Evolutionary conservation across 2,797 vertebrate genomes (phyloP), one percentile per base, ranked within the genome.

Genomic region (Todus mexicanus): DNA sequence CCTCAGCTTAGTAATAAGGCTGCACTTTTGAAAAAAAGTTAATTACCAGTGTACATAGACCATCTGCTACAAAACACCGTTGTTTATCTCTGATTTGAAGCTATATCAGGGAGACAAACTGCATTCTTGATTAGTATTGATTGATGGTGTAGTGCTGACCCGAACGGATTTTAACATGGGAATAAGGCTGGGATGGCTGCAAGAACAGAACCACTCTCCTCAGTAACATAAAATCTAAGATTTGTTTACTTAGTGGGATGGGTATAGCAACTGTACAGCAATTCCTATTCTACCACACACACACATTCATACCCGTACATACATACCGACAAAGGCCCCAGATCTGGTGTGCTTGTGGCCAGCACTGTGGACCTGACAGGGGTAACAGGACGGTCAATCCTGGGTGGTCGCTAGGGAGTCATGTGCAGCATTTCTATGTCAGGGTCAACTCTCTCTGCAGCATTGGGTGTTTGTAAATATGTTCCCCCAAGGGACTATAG

Each of bases 61-160:
- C 40, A 83, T 87, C 72, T 87, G 50, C 48, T 89, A 29, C 33
- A 83, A 23, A 31, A 8, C 26, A 77, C 8, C 27, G 37, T 77
- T 77, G 10, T 91, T 92, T 85, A 77, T 68, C 53, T 48, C 40
- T 73, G 57, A 74, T 82, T 87, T 94, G 87, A 91, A 92, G 70
- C 38, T 57, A 1, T 35, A 85, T 71, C 69, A 61, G 79, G 42
- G 37, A 76, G 38, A 63, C 18, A 90, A 72, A 54, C 54, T 71
- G n/a, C 51, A 59, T 94, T 92, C 69, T 80, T 89, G 82, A 91
- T 92, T 82, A 74, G 21, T 85, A 91, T 80, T 91, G 89, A 92
- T 89, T 79, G 72, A 64, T 73, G 65, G 26, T 64, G 22, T 68
- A 57, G 43, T 22, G 17, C 47, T 77, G 56, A 82, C 51, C 47